Percentiles rank a stretch among this genome's conserved stretches.
These are phyloP conservation scores for Leptosomus discolor DNA, from an alignment of 2,113 vertebrate genomes.

Conservation along the genomic window DNA sequence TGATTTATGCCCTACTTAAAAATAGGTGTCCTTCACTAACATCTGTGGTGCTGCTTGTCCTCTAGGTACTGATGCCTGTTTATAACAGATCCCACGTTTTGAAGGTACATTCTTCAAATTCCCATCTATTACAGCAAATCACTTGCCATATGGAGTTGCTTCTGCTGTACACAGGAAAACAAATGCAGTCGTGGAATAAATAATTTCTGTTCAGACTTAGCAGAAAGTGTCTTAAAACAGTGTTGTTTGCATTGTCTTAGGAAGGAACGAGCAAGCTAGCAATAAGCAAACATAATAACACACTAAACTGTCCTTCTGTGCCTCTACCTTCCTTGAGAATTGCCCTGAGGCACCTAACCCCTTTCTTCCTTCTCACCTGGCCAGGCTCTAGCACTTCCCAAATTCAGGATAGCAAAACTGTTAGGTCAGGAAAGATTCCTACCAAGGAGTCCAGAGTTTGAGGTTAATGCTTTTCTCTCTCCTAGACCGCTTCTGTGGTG, in stretches of 20 bases:
- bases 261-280: not conserved
- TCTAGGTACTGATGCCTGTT: not conserved
- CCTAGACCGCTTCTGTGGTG: not conserved
- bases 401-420: not conserved
- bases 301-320: not conserved
- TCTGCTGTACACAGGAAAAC: not conserved
- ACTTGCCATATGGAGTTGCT: not conserved
- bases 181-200: not conserved
- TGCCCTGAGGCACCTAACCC: not conserved
- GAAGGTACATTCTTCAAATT: not conserved
- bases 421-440: not conserved
- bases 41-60: not conserved
- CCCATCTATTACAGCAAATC: not conserved
- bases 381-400: not conserved
- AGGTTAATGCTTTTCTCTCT: not conserved
- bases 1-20: not conserved
- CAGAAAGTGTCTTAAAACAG: not conserved
- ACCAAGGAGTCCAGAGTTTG: not conserved
- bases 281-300: not conserved
- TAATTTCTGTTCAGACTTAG: not conserved
- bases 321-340: not conserved
- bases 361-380: not conserved
- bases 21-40: not conserved
- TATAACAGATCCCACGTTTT: not conserved
- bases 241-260: not conserved